Percentiles rank a stretch among this genome's conserved stretches.
phyloP scores from a whole-genome alignment of 2,113 vertebrate species.

The Menura novaehollandiae region DNA sequence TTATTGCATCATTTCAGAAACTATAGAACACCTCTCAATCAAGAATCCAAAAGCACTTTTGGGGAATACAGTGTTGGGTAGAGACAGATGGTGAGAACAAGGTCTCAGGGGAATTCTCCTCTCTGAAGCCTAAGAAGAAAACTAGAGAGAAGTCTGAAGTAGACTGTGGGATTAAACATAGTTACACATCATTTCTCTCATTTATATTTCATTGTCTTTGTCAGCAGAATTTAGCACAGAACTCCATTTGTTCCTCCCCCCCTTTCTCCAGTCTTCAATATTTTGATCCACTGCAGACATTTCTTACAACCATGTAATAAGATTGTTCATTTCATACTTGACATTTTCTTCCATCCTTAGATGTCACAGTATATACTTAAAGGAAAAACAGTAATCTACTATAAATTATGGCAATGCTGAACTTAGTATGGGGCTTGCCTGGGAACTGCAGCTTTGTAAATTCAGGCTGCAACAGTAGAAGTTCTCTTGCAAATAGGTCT shows the following conservation, averaged over 20 bases:
- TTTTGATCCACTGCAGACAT: not conserved
- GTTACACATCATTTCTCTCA: not conserved
- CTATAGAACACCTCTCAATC: not conserved
- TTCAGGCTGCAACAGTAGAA: not conserved
- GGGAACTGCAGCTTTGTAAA: not conserved
- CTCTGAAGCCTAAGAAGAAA: not conserved
- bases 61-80: not conserved
- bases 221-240: not conserved
- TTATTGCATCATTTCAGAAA: not conserved
- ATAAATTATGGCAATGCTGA: not conserved
- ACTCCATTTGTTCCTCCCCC: rapidly evolving
- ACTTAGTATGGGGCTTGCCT: not conserved
- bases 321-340: not conserved
- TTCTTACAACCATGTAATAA: not conserved
- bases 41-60: not conserved
- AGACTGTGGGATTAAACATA: not conserved
- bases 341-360: not conserved
- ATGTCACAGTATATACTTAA: not conserved
- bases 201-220: not conserved
- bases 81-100: not conserved
- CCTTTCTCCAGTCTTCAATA: not conserved
- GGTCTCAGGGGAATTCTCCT: not conserved
- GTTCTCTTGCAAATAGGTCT: not conserved
- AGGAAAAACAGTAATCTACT: not conserved
- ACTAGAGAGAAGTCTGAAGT: not conserved